Percentiles rank a stretch among this genome's conserved stretches.
phyloP scores from a whole-genome alignment of 2,113 vertebrate species.

The Phocoena phocoena region DNA sequence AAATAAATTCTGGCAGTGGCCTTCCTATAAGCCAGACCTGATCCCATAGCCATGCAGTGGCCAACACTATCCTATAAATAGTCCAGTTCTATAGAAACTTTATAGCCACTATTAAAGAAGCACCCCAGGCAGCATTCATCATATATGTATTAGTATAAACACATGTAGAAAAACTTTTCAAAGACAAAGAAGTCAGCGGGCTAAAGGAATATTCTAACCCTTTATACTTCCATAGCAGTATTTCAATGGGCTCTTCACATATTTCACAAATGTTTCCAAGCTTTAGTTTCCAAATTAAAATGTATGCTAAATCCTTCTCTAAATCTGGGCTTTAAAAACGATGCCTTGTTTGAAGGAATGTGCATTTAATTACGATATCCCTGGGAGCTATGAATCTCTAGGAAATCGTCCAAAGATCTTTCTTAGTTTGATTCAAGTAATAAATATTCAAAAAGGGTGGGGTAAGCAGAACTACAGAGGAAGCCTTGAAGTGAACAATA shows the following conservation, averaged over 20 bases:
- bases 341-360: conserved; percentile 72
- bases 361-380: conserved; percentile 78
- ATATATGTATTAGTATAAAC: not conserved
- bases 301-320: conserved; percentile 71
- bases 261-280: conserved; percentile 73
- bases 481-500: conserved; percentile 71
- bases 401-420: conserved; percentile 77
- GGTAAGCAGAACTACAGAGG: conserved; percentile 45
- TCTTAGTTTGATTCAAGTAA: conserved; percentile 74
- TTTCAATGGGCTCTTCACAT: conserved; percentile 41
- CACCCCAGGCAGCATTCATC: not conserved
- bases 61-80: not conserved
- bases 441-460: conserved; percentile 77
- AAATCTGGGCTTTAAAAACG: conserved; percentile 76
- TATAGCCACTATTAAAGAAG: not conserved
- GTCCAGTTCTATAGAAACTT: not conserved
- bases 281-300: conserved; percentile 75
- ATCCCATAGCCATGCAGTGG: not conserved
- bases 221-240: not conserved
- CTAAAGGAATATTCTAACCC: not conserved
- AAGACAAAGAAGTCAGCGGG: not conserved
- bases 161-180: conserved; percentile 12
- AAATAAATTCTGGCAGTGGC: not conserved
- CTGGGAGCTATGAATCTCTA: conserved; percentile 78
- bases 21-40: not conserved